A percentile compares a stretch with the other conserved stretches of the same genome.
Evolutionary conservation across 23 tunicate genomes (phyloP).

Genomic region (Pegea sp.): DNA sequence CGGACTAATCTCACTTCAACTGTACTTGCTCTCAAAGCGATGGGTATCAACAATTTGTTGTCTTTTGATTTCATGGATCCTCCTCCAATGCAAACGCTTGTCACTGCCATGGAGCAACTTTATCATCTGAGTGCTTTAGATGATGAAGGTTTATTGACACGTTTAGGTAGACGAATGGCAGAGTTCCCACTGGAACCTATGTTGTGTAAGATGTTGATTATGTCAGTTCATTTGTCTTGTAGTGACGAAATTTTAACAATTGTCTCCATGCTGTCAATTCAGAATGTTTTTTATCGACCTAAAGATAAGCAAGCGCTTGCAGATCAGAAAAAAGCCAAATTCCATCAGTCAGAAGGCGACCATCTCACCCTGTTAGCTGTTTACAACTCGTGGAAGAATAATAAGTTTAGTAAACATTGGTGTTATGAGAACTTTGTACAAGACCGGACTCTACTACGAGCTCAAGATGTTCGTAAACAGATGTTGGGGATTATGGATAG

Average conservation of each 20-base stretch:
- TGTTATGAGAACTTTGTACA: constrained; percentile 95
- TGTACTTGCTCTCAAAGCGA: constrained; percentile 74
- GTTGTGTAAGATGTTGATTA: constrained; percentile 93
- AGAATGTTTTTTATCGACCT: constrained; percentile 90
- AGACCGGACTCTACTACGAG: constrained; percentile 81
- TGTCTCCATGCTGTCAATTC: constrained; percentile 89
- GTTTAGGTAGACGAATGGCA: constrained; percentile 96
- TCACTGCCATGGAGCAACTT: constrained; percentile 93
- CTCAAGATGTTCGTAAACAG: constrained; percentile 95
- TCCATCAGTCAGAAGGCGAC: constrained; percentile 90
- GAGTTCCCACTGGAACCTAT: constrained; percentile 98
- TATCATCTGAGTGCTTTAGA: constrained; percentile 91
- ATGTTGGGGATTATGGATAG: constrained; percentile 99
- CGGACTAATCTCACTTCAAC: constrained; percentile 89
- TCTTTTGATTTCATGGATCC: constrained; percentile 99
- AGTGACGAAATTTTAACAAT: constrained; percentile 93
- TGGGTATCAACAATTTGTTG: constrained; percentile 91
- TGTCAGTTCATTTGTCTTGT: constrained; percentile 85
- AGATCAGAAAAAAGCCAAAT: constrained; percentile 90
- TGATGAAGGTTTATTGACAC: constrained; percentile 90
- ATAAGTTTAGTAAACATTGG: constrained; percentile 93
- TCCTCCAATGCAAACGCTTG: constrained; percentile 93
- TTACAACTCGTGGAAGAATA: constrained; percentile 94
- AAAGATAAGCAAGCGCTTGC: constrained; percentile 96
- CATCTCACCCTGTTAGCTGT: constrained; percentile 82